Conservation (phyloP, 2,113 vertebrate species). For the Colistium nudipinnis region DNA sequence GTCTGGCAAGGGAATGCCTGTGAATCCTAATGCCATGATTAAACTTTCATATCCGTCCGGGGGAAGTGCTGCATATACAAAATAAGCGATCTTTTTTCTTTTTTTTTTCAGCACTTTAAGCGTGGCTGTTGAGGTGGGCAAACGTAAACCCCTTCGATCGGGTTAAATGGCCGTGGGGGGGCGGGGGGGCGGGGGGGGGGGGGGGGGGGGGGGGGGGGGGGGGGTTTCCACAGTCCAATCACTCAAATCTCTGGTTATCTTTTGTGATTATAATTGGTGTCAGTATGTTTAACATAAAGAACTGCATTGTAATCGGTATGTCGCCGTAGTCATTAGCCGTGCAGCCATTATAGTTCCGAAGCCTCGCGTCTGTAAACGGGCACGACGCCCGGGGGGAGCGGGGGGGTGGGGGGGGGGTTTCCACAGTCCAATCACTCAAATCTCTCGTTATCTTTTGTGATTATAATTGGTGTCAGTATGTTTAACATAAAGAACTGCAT, state of each 20-base stretch:
- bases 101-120: slow-evolving; percentile 70
- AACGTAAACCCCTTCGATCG: slow-evolving; percentile 63
- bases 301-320: slow-evolving; percentile 8
- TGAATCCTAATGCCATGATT: slow-evolving; percentile 81
- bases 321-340: background rate
- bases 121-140: slow-evolving; percentile 44
- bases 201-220: slow-evolving; percentile 1
- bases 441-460: slow-evolving; percentile 36
- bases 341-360: background rate
- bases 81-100: slow-evolving; percentile 72
- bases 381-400: slow-evolving; percentile 6
- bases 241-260: slow-evolving; percentile 40
- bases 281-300: slow-evolving; percentile 19
- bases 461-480: slow-evolving; percentile 20
- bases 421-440: slow-evolving; percentile 34
- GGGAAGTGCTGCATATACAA: slow-evolving; percentile 77
- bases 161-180: slow-evolving; percentile 65
- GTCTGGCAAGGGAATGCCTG: slow-evolving; percentile 74
- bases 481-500: slow-evolving; percentile 17
- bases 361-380: background rate
- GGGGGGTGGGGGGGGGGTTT: slow-evolving; percentile 6
- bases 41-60: slow-evolving; percentile 76
- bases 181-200: slow-evolving; percentile 4
- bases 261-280: slow-evolving; percentile 12
- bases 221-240: slow-evolving; percentile 37